Conservation (phyloP, 2,888 invertebrate species). For the Gonocerus acuteangulatus region DNA sequence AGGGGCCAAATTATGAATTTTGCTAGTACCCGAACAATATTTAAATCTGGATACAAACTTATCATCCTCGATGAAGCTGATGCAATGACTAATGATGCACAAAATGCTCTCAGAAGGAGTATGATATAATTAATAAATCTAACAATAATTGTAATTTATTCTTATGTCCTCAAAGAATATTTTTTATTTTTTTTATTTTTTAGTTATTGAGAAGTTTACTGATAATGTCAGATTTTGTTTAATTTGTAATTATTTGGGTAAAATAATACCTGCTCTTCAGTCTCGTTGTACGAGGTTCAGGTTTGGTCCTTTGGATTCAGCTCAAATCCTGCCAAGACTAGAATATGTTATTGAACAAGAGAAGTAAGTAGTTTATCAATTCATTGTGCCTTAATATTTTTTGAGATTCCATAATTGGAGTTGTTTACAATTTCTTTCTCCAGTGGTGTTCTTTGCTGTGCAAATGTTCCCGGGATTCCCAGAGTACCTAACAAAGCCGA, state of each 20-base stretch:
- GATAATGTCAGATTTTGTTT: conserved; percentile 97
- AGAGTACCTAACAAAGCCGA: no score
- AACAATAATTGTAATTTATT: no score
- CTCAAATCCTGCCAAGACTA: conserved; percentile 83
- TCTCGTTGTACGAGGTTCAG: conserved; percentile 95
- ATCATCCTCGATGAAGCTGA: conserved; percentile 98
- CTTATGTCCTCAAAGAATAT: no score
- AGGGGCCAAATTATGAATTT: conserved; percentile 90
- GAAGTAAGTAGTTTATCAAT: conserved; percentile 52
- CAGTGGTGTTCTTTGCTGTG: background rate
- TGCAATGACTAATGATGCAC: conserved; percentile 99
- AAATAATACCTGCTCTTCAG: conserved; percentile 97
- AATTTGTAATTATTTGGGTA: conserved; percentile 96
- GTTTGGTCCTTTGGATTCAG: conserved; percentile 79
- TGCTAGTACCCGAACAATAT: conserved; percentile 92
- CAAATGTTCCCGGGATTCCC: background rate
- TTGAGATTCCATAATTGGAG: background rate
- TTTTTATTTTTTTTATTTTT: conserved; percentile 41
- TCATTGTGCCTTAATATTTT: background rate
- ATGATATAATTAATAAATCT: conserved; percentile 42
- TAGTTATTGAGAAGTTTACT: conserved; percentile 98
- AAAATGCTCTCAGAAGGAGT: conserved; percentile 93
- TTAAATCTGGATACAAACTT: conserved; percentile 86
- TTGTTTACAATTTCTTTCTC: background rate
- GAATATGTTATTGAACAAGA: conserved; percentile 75